Percentiles rank a stretch among this genome's conserved stretches.
Evolutionary conservation across 1,140 invertebrate species (phyloP).

Genomic region (Procambarus virginalis): DNA sequence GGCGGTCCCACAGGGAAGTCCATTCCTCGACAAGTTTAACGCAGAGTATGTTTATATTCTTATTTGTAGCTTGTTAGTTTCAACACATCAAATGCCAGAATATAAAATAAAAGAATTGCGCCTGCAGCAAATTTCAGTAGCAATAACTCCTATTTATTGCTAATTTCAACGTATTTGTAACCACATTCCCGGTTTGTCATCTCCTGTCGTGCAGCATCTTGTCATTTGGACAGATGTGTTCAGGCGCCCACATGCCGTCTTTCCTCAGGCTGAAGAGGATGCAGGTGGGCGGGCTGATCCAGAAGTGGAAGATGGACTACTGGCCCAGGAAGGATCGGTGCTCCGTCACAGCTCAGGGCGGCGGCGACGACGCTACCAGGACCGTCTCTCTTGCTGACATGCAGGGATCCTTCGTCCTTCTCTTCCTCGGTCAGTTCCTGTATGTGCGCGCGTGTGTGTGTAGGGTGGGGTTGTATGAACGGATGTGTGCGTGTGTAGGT

Average conservation of each 20-base stretch:
- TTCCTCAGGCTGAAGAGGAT: conserved; percentile 75
- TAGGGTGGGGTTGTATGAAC: no score
- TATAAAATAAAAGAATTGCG: no score
- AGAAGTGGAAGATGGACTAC: conserved; percentile 86
- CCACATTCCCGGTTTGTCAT: no score
- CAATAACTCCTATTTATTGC: no score
- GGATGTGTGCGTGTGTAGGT: not conserved
- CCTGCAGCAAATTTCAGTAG: no score
- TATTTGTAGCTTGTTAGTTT: not conserved
- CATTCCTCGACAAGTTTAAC: conserved; percentile 81
- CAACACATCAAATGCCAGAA: not conserved
- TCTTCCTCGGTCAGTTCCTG: conserved; percentile 80
- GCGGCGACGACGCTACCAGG: conserved; percentile 82
- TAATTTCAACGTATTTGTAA: no score
- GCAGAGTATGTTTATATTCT: conserved; percentile 76
- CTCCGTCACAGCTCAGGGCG: conserved; percentile 78
- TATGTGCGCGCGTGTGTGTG: not conserved
- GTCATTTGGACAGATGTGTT: no score
- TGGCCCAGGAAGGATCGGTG: conserved; percentile 88
- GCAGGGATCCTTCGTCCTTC: conserved; percentile 90
- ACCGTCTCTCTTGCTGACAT: conserved; percentile 90
- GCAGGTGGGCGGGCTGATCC: conserved; percentile 88
- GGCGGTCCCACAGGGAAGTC: conserved; percentile 82
- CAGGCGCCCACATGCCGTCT: not conserved
- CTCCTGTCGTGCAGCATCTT: no score